A percentile compares a stretch with the other conserved stretches of the same genome.
These are phyloP conservation scores for Antedon mediterranea DNA, from an alignment of 53 echinoderm and acorn worm genomes.

Conservation along the genomic window DNA sequence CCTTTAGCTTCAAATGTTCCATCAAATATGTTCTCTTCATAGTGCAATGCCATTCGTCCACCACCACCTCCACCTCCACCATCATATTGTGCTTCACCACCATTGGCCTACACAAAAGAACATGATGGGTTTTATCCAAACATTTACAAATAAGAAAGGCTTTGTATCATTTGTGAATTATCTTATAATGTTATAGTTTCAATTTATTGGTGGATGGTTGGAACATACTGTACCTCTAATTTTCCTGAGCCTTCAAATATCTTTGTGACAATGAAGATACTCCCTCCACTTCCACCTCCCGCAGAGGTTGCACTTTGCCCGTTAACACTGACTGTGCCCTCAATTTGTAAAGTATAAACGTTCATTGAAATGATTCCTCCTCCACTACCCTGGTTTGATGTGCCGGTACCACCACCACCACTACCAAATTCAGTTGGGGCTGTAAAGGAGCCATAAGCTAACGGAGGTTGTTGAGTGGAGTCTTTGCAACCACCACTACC, in stretches of 20 bases:
- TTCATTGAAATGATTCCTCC: slow-evolving; percentile 49
- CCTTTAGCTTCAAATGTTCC: slow-evolving; percentile 41
- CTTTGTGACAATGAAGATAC: slow-evolving; percentile 29
- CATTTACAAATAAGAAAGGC: too few species aligned
- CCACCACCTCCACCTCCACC: slow-evolving; percentile 80
- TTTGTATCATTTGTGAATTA: too few species aligned
- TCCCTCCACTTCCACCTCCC: slow-evolving; percentile 73
- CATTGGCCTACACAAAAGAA: slow-evolving; percentile 26
- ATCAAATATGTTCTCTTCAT: slow-evolving; percentile 29
- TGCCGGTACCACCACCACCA: slow-evolving; percentile 33
- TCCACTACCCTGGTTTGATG: slow-evolving; percentile 9
- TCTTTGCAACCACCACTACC: slow-evolving; percentile 54
- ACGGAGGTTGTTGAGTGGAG: slow-evolving; percentile 28
- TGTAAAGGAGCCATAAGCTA: slow-evolving; percentile 69
- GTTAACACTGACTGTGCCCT: slow-evolving; percentile 47
- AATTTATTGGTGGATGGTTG: too few species aligned
- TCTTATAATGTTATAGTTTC: too few species aligned
- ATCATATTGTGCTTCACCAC: slow-evolving; percentile 38
- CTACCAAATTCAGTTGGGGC: slow-evolving; percentile 50
- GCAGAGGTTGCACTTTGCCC: slow-evolving; percentile 10
- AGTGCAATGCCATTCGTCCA: slow-evolving; percentile 54
- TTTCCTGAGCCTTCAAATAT: slow-evolving; percentile 44
- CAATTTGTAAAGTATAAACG: slow-evolving; percentile 33
- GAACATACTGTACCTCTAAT: slow-evolving; percentile 56
- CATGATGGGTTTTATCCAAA: not conserved